These are phyloP conservation scores for Nematostella vectensis DNA, from an alignment of 92 coral and sea anemone genomes.

Conservation along the genomic window DNA sequence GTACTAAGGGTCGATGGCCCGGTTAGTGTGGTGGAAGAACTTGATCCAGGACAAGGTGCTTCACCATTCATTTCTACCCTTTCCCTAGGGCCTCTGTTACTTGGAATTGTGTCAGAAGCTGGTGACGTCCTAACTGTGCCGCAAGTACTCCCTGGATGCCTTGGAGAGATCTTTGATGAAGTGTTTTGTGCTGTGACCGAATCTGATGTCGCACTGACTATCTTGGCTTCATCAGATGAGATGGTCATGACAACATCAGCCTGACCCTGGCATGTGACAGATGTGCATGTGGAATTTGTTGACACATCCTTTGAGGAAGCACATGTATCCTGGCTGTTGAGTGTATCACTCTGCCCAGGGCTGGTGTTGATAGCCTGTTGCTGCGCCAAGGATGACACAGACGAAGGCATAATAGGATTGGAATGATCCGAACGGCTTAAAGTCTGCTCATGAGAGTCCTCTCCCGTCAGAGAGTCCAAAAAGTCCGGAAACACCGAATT, in stretches of 20 bases:
- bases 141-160: background rate
- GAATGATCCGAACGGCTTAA: background rate
- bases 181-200: background rate
- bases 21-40: background rate
- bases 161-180: background rate
- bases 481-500: conserved; percentile 21
- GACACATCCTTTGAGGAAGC: background rate
- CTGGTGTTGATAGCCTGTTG: background rate
- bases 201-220: background rate
- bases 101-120: too few relatives aligned
- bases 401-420: background rate
- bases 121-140: too few relatives aligned
- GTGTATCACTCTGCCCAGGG: background rate
- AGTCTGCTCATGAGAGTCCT: background rate
- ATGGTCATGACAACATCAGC: conserved; percentile 28
- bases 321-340: background rate
- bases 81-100: background rate
- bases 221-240: conserved; percentile 1
- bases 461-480: background rate
- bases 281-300: background rate
- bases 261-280: conserved; percentile 5
- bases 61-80: too few relatives aligned
- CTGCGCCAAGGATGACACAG: background rate
- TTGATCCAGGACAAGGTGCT: background rate
- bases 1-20: conserved; percentile 5